These are phyloP conservation scores for Neofelis nebulosa DNA, from an alignment of 2,113 vertebrate species.

Conservation along the genomic window DNA sequence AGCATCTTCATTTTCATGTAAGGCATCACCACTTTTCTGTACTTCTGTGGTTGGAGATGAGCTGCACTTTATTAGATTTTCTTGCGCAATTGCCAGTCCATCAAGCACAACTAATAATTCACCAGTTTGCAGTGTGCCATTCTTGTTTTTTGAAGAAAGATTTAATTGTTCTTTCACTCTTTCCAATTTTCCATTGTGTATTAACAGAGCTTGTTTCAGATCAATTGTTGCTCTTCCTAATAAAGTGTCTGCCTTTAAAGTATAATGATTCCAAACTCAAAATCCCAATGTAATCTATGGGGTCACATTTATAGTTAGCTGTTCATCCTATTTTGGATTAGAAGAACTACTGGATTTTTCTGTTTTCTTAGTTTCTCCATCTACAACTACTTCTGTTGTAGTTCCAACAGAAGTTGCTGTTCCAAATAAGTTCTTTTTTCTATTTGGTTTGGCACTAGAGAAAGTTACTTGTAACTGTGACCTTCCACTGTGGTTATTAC, in stretches of 20 bases:
- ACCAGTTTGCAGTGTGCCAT: too few relatives aligned
- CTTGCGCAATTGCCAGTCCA: too few relatives aligned
- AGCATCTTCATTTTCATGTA: too few relatives aligned
- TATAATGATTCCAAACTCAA: constrained; percentile 98
- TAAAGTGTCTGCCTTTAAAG: constrained; percentile 95
- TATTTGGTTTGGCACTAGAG: constrained; percentile 84
- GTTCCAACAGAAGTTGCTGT: too few relatives aligned
- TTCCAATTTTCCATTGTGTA: constrained; percentile 91
- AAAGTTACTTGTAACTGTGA: constrained; percentile 93
- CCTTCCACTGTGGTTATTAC: constrained; percentile 92
- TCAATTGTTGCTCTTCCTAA: constrained; percentile 95
- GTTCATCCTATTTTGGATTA: constrained; percentile 98
- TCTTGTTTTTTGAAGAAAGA: too few relatives aligned
- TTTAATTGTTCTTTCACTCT: too few relatives aligned
- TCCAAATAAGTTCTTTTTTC: constrained; percentile 98
- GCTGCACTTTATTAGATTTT: too few relatives aligned
- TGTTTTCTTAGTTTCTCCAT: constrained; percentile 95
- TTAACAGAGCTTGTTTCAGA: constrained; percentile 92
- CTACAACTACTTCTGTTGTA: constrained; percentile 95
- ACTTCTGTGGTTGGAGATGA: too few relatives aligned
- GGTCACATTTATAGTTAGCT: constrained; percentile 94
- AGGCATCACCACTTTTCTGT: too few relatives aligned
- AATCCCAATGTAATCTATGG: constrained; percentile 95
- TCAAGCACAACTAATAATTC: too few relatives aligned
- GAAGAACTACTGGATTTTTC: constrained; percentile 96